Evolutionary conservation across 1,140 invertebrate species (phyloP).

Genomic region (Drosophila sproati): DNA sequence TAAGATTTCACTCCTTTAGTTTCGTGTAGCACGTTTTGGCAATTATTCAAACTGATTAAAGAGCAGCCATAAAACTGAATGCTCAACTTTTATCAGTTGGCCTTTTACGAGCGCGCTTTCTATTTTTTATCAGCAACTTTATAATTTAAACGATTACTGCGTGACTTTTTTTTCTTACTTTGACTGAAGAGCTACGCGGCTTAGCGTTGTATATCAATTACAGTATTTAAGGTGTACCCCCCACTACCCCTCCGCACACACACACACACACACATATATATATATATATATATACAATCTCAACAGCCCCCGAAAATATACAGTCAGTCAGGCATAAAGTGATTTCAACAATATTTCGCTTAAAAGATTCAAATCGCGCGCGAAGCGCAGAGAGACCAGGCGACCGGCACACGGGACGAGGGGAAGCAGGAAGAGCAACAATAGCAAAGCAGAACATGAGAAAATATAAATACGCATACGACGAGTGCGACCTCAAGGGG

Average conservation of each 20-base stretch:
- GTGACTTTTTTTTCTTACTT: slow-evolving; percentile 50
- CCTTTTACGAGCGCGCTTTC: slow-evolving; percentile 44
- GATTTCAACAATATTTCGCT: slow-evolving; percentile 83
- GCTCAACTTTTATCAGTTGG: slow-evolving; percentile 61
- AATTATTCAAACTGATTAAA: slow-evolving; percentile 80
- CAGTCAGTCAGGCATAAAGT: slow-evolving; percentile 71
- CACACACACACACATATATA: no score
- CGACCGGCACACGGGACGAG: background rate
- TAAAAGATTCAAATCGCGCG: slow-evolving; percentile 84
- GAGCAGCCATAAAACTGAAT: slow-evolving; percentile 64
- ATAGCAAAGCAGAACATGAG: slow-evolving; percentile 64
- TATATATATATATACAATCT: no score
- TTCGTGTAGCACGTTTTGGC: slow-evolving; percentile 56
- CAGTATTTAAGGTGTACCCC: slow-evolving; percentile 54
- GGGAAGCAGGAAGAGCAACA: slow-evolving; percentile 40
- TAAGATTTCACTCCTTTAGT: slow-evolving; percentile 2
- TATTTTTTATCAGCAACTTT: slow-evolving; percentile 51
- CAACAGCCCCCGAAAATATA: slow-evolving; percentile 18
- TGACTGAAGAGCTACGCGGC: slow-evolving; percentile 1
- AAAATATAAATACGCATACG: slow-evolving; percentile 82
- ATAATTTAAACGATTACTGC: slow-evolving; percentile 68
- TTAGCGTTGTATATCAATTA: slow-evolving; percentile 66
- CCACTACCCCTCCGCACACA: background rate
- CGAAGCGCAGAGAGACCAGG: slow-evolving; percentile 32
- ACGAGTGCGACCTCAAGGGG: slow-evolving; percentile 50